phyloP scores from a whole-genome alignment of 1,140 invertebrate species.

The Caenorhabditis inopinata region DNA sequence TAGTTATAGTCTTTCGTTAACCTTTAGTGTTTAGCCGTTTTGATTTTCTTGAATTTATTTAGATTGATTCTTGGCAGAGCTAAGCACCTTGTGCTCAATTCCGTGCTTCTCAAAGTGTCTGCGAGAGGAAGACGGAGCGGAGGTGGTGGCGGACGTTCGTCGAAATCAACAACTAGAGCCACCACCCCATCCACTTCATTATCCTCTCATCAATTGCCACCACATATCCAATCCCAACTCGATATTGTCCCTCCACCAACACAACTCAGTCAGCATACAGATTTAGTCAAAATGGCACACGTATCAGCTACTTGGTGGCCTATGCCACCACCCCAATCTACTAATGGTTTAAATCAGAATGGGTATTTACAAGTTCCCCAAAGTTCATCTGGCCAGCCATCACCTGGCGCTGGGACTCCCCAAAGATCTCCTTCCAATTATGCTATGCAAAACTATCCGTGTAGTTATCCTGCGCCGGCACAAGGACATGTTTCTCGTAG shows the following conservation, averaged over 20 bases:
- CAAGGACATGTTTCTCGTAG: slow-evolving; percentile 37
- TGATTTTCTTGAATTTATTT: no score
- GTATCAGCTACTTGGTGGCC: not conserved
- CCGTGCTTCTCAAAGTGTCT: slow-evolving; percentile 22
- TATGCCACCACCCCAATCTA: slow-evolving; percentile 4
- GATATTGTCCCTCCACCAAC: slow-evolving; percentile 8
- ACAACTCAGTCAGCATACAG: not conserved
- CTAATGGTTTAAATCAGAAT: slow-evolving; percentile 1
- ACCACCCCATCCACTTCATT: slow-evolving; percentile 19
- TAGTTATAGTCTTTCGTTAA: no score
- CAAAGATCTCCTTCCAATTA: slow-evolving; percentile 35
- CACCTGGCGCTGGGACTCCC: not conserved
- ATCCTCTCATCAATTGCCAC: not conserved
- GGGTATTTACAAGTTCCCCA: not conserved
- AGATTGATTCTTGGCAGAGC: not conserved
- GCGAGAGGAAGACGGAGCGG: slow-evolving; percentile 17
- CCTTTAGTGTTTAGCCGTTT: no score
- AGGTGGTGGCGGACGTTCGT: slow-evolving; percentile 17
- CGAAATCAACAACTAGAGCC: not conserved
- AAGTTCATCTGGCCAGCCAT: slow-evolving; percentile 23
- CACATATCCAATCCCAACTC: slow-evolving; percentile 22
- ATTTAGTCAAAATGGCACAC: not conserved
- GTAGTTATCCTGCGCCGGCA: slow-evolving; percentile 45
- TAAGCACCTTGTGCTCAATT: not conserved
- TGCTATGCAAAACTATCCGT: slow-evolving; percentile 34